phyloP scores from a whole-genome alignment of 2,113 vertebrate genomes.

The Platysteira castanea region DNA sequence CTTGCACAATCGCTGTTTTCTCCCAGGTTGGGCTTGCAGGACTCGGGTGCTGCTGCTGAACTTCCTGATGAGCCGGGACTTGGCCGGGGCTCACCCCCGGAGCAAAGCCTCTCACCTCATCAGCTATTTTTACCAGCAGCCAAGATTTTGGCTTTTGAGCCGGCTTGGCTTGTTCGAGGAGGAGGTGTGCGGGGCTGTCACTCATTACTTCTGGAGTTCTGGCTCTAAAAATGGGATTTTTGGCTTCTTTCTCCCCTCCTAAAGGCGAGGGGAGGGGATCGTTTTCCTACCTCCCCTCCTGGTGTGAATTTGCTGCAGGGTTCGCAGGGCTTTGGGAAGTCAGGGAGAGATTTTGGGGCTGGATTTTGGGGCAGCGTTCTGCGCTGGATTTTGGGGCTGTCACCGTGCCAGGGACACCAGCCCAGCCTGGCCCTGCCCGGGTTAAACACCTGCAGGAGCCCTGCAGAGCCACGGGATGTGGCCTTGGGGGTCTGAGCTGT shows the following conservation, averaged over 20 bases:
- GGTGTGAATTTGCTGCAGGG: not conserved
- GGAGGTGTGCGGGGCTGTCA: not conserved
- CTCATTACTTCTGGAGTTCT: not conserved
- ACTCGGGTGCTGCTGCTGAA: not conserved
- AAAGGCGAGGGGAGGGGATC: not conserved
- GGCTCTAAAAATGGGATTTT: not conserved
- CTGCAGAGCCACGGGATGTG: not conserved
- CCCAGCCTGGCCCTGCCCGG: not conserved
- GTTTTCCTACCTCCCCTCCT: not conserved
- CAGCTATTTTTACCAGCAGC: constrained; percentile 9
- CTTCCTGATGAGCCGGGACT: not conserved
- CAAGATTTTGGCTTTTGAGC: not conserved
- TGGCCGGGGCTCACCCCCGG: not conserved
- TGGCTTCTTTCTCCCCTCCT: not conserved
- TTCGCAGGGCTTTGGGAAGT: not conserved
- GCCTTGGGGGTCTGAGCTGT: not conserved
- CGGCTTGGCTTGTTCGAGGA: not conserved
- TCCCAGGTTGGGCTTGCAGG: not conserved
- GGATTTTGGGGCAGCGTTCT: not conserved
- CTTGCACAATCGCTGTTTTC: not conserved
- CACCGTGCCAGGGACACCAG: accelerated
- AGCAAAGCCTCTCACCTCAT: not conserved
- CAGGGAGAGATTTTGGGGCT: not conserved
- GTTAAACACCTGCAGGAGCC: not conserved
- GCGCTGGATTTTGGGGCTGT: not conserved